Evolutionary conservation across 1,140 invertebrate species (phyloP), one percentile per base, ranked within the genome.

Genomic region (Gryllus bimaculatus): DNA sequence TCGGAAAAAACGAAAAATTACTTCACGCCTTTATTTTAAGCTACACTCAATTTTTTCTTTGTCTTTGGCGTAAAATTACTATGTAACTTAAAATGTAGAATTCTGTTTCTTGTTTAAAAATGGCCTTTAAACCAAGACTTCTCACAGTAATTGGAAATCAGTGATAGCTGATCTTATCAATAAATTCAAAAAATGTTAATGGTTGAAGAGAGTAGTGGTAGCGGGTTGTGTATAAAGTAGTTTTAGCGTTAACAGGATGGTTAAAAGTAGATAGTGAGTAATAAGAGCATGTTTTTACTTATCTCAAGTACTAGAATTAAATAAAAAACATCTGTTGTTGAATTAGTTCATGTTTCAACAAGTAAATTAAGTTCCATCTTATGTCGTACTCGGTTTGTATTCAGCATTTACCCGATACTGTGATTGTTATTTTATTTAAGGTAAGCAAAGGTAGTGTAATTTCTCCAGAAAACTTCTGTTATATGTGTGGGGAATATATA

Each of bases 401-500:
- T 26, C 20, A 48, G 76, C 76, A 77, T 77, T 77, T 26, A 20
- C 8, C 8, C 76, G 76, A 8, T 47, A 26, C 49, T 54, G 49
- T 54, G 21, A 8, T 77, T 48, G 18, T n/a, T 77, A 26, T 48
- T 77, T 77, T 77, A 77, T 77, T 77, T 77, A 8, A 48, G 21
- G 39, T 48, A 47, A 8, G 39, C 21, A 78, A 20, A 79, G 80
- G 39, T 80, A 74, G 78, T 80, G 49, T 79, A 18, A 79, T 80
- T 80, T 79, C 78, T 80, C 77, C 73, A 8, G 66, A 79, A 26
- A 80, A 48, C 80, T 80, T 80, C 77, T 80, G 74, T 80, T 80
- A 79, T 80, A 49, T 80, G 39, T 80, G 80, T 80, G 78, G 39
- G 73, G 80, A 80, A 80, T 79, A 80, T 78, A 80, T 47, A 47